Evolutionary conservation across 2,888 invertebrate species (phyloP).

Genomic region (Drosophila peninsularis): DNA sequence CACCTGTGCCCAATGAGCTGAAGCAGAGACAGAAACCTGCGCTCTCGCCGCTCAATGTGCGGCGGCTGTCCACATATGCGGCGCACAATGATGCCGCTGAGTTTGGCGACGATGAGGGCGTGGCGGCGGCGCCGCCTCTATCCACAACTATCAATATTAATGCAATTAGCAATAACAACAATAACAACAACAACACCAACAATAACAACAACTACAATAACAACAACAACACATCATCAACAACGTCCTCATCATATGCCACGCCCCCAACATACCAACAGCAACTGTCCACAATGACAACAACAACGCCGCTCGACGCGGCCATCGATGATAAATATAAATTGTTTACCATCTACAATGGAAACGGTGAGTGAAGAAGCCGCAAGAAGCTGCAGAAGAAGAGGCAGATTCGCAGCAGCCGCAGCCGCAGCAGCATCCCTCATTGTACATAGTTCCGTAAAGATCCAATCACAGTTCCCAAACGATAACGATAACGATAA

Average conservation of each 20-base stretch:
- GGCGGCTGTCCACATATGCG: slow-evolving; percentile 60
- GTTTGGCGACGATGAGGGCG: slow-evolving; percentile 50
- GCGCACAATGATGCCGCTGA: slow-evolving; percentile 60
- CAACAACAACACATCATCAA: slow-evolving; percentile 63
- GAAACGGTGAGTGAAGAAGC: slow-evolving; percentile 84
- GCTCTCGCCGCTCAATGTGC: slow-evolving; percentile 65
- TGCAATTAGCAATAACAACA: slow-evolving; percentile 41
- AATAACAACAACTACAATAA: slow-evolving; percentile 36
- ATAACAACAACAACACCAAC: slow-evolving; percentile 42
- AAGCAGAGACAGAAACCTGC: slow-evolving; percentile 66
- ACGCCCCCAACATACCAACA: slow-evolving; percentile 77
- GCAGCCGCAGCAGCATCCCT: slow-evolving; percentile 10
- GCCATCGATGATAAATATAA: slow-evolving; percentile 84
- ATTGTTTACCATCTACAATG: slow-evolving; percentile 84
- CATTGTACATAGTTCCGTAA: slow-evolving; percentile 1
- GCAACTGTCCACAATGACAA: slow-evolving; percentile 73
- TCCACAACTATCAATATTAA: slow-evolving; percentile 67
- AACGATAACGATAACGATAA: slow-evolving; percentile 8
- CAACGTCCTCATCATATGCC: slow-evolving; percentile 73
- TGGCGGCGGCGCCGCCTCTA: slow-evolving; percentile 29
- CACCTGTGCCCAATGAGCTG: slow-evolving; percentile 60
- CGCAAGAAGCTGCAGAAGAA: slow-evolving; percentile 9
- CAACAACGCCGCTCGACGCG: slow-evolving; percentile 69
- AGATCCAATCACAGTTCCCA: not conserved
- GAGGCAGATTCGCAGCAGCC: slow-evolving; percentile 8